These are phyloP conservation scores for Centropus unirufus DNA, from an alignment of 2,113 vertebrate genomes.

Conservation along the genomic window DNA sequence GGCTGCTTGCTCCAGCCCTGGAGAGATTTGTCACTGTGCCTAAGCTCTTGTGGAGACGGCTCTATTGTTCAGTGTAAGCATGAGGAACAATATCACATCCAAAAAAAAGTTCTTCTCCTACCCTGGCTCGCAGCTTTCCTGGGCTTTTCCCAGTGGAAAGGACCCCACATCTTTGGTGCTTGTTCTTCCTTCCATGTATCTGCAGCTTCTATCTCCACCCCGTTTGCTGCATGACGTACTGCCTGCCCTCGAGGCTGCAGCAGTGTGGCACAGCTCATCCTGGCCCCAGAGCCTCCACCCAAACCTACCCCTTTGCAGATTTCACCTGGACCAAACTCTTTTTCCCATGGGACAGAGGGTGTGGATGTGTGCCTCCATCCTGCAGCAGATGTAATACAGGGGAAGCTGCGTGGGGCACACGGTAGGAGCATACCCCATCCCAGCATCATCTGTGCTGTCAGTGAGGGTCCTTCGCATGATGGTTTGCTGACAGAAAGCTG, in stretches of 20 bases:
- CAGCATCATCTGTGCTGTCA: rapidly evolving
- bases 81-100: background rate
- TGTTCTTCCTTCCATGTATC: background rate
- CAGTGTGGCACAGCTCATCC: background rate
- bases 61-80: background rate
- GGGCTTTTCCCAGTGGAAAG: background rate
- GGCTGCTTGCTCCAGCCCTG: background rate
- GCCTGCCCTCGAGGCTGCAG: background rate
- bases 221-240: background rate
- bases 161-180: slow-evolving; percentile 22
- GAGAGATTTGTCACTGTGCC: background rate
- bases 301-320: background rate
- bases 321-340: background rate
- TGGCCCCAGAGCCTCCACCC: background rate
- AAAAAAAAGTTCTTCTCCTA: background rate
- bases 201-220: background rate
- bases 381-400: rapidly evolving
- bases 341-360: background rate
- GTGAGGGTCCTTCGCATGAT: rapidly evolving
- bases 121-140: slow-evolving; percentile 5
- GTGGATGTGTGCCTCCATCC: background rate
- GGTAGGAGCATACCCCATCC: rapidly evolving
- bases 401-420: rapidly evolving
- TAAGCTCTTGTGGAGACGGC: background rate
- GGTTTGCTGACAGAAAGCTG: background rate